Base-by-base conservation (phyloP, 2,888 invertebrate species). In the Callyntrura guangdongensis region DNA sequence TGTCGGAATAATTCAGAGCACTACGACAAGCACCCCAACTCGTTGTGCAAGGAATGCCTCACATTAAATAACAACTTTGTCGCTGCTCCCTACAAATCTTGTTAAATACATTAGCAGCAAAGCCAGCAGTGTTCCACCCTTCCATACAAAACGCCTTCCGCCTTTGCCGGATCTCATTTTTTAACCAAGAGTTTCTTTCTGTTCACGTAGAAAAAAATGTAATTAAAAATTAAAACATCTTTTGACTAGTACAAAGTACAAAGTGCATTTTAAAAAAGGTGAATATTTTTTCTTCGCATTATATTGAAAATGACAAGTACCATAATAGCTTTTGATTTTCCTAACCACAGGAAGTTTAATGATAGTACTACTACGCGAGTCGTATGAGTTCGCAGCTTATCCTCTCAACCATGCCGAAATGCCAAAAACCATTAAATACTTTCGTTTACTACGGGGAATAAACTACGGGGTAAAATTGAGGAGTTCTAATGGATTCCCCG, bases 1-100 rank as follows among this genome's bases (percentile, higher is more conserved):
- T 79, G 79, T 12, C 22, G 53, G 6, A 79, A 79, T 12, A 0
- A 14, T 27, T 3, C 27, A 3, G 79, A 79, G 22, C 79, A 79
- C 12, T 79, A 79, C 25, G 25, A 79, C 4, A 79, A 14, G 6
- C 25, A 79, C 53, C 79, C 79, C 22, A 53, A 56, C 79, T 49
- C 22, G 0, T 53, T 79, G 25, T 79, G 79, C 79, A 79, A 79
- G 56, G 79, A 79, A 53, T 79, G 79, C 11, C 11, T 79, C 8
- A 53, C 53, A 49, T 56, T 79, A 17, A 79, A 79, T 14, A 79
- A 22, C 79, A 79, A 79, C 12, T 79, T 79, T 79, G 53, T 45
- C 22, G 45, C 72, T 72, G 17, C 9, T 9, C 45, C 45, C 17
- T 72, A 45, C 72, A 72, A 72, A 25, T 45, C 17, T 17, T 72